phyloP scores from a whole-genome alignment of 2,888 invertebrate genomes.

The Pollenia angustigena region DNA sequence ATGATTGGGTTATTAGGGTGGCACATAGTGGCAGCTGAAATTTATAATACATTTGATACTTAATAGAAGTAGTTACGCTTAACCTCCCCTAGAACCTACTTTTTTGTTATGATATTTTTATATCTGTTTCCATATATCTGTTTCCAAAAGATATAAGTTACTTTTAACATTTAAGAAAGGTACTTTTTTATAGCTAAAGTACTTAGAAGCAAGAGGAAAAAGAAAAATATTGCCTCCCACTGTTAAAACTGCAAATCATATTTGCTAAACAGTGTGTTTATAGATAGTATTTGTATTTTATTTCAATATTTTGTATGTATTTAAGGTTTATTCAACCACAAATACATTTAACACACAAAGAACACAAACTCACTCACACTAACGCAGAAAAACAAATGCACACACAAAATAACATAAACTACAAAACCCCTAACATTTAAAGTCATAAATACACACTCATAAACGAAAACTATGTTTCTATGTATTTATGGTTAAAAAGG shows the following conservation, averaged over 20 bases:
- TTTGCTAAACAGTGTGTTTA: background rate
- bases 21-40: too few species aligned
- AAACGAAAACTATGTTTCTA: constrained; percentile 11
- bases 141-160: too few species aligned
- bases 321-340: constrained; percentile 66
- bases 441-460: constrained; percentile 38
- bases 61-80: too few species aligned
- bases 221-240: background rate
- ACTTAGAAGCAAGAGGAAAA: too few species aligned
- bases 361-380: background rate
- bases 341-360: constrained; percentile 62
- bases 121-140: too few species aligned
- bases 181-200: too few species aligned
- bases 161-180: too few species aligned
- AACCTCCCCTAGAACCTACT: too few species aligned
- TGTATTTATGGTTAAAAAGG: constrained; percentile 35
- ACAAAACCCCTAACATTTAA: background rate
- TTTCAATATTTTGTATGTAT: constrained; percentile 35
- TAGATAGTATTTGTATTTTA: constrained; percentile 2
- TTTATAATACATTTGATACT: too few species aligned
- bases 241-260: background rate
- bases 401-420: background rate
- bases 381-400: constrained; percentile 2
- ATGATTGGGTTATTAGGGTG: too few species aligned
- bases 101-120: too few species aligned